These are phyloP conservation scores for Tetanocera ferruginea DNA, from an alignment of 2,888 invertebrate genomes.

Conservation along the genomic window DNA sequence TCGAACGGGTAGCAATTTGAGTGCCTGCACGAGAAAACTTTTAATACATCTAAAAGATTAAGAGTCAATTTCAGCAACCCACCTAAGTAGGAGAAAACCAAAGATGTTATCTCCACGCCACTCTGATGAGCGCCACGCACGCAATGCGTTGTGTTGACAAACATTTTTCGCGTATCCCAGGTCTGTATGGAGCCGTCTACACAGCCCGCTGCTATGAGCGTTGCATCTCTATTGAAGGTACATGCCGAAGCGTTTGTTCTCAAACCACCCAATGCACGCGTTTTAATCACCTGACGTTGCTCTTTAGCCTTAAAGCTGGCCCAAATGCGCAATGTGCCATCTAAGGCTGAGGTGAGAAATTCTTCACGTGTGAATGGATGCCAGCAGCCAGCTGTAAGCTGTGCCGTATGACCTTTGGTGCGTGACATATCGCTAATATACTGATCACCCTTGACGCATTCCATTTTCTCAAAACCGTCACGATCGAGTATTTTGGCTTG, in stretches of 20 bases:
- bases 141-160: conserved; percentile 86
- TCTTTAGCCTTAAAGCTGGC: conserved; percentile 82
- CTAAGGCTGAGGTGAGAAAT: conserved; percentile 94
- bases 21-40: conserved; percentile 47
- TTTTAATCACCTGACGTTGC: conserved; percentile 88
- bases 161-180: conserved; percentile 95
- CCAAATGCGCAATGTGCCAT: conserved; percentile 95
- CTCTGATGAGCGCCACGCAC: conserved; percentile 85
- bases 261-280: conserved; percentile 86
- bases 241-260: conserved; percentile 89
- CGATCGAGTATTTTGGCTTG: conserved; percentile 95
- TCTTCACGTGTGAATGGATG: conserved; percentile 92
- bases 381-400: conserved; percentile 92
- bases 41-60: background rate
- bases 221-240: conserved; percentile 86
- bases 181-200: conserved; percentile 89
- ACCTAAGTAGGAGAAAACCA: conserved; percentile 91
- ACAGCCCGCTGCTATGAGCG: conserved; percentile 91
- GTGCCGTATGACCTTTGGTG: conserved; percentile 95
- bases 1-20: conserved; percentile 82
- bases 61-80: conserved; percentile 16
- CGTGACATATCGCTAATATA: conserved; percentile 94
- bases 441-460: conserved; percentile 95
- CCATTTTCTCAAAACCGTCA: conserved; percentile 93
- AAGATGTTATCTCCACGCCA: conserved; percentile 84